Evolutionary conservation across 2,797 vertebrate species (phyloP).

Genomic region (Rhynchonycteris naso): DNA sequence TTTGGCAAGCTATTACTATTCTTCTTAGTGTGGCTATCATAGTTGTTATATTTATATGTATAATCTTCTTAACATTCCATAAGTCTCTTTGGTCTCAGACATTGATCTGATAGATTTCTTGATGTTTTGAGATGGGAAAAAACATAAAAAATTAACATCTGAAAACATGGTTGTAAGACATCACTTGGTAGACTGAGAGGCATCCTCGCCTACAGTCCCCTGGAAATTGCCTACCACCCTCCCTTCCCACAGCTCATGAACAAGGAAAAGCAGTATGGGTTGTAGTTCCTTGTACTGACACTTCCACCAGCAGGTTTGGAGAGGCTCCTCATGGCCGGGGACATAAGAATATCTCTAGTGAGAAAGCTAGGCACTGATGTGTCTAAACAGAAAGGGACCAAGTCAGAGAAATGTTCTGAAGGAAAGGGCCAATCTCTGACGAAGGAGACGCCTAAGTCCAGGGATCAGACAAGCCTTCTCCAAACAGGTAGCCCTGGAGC

Average conservation of each 20-base stretch:
- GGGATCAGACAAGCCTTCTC: not conserved
- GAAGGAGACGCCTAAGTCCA: not conserved
- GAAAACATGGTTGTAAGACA: constrained; percentile 23
- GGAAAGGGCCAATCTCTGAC: not conserved
- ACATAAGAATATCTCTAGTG: not conserved
- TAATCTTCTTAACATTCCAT: constrained; percentile 79
- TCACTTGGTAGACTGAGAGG: not conserved
- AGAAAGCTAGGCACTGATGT: not conserved
- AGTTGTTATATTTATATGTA: constrained; percentile 71
- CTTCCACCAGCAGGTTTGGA: not conserved
- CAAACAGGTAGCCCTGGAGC: not conserved
- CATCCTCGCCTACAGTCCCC: not conserved
- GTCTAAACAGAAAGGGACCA: not conserved
- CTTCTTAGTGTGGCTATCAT: constrained; percentile 76
- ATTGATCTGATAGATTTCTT: constrained; percentile 68
- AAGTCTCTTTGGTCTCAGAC: constrained; percentile 74
- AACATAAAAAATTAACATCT: constrained; percentile 57
- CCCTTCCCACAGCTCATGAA: fast-evolving
- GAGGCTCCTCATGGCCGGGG: not conserved
- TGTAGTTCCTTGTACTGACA: not conserved
- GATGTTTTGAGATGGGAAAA: constrained; percentile 59
- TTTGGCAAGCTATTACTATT: constrained; percentile 58
- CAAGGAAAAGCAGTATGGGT: not conserved
- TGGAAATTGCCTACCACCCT: not conserved
- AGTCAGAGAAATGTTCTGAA: not conserved